Conservation (phyloP, 2,113 vertebrate genomes). For the Ranitomeya variabilis region DNA sequence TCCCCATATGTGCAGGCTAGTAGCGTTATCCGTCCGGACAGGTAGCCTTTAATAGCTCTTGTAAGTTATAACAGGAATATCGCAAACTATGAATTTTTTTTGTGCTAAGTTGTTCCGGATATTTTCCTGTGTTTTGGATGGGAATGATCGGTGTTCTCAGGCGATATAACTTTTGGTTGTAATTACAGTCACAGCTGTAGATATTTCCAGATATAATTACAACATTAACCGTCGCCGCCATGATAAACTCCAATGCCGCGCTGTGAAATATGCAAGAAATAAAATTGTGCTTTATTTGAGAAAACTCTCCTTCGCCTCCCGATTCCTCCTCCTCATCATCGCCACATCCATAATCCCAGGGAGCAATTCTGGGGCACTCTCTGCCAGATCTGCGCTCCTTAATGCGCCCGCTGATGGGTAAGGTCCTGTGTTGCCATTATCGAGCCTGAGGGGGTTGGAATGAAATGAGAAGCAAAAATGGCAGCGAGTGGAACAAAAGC, state of each 20-base stretch:
- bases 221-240: neutral
- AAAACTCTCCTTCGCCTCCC: neutral
- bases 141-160: neutral
- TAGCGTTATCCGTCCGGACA: too few relatives aligned
- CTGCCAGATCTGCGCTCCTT: neutral
- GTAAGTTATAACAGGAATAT: neutral
- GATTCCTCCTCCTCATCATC: neutral
- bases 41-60: too few relatives aligned
- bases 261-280: neutral
- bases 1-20: too few relatives aligned
- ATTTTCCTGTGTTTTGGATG: neutral
- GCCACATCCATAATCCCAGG: neutral
- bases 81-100: neutral
- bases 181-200: neutral
- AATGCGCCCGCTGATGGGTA: neutral
- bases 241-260: neutral
- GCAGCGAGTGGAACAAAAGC: constrained; percentile 30
- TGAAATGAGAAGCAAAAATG: constrained; percentile 31
- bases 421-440: constrained; percentile 33
- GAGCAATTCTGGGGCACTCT: neutral
- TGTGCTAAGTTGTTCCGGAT: neutral
- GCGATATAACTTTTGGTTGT: neutral
- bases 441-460: constrained; percentile 37
- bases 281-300: neutral
- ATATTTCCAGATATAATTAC: constrained; percentile 7